phyloP scores from a whole-genome alignment of 2,797 vertebrate genomes.

The Lindbergichthys nudifrons region DNA sequence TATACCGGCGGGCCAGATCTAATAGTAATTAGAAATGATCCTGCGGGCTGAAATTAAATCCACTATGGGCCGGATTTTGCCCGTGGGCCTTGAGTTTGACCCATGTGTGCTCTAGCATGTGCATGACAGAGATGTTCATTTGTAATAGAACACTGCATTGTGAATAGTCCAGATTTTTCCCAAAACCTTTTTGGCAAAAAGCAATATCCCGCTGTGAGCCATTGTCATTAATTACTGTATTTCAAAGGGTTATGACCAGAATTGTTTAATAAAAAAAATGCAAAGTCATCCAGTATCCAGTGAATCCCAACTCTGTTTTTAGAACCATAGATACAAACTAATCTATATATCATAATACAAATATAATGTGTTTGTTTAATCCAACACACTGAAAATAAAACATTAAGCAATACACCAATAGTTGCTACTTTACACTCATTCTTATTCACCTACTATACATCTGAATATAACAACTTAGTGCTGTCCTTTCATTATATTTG shows the following conservation, averaged over 20 bases:
- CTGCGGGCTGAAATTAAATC: too few relatives aligned
- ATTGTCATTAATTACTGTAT: neutral
- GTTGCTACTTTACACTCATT: neutral
- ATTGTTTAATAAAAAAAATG: neutral
- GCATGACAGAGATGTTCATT: neutral
- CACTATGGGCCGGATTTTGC: too few relatives aligned
- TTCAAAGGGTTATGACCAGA: neutral
- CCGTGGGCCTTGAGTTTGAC: too few relatives aligned
- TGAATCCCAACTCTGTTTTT: neutral
- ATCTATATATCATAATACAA: neutral
- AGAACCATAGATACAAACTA: too few relatives aligned
- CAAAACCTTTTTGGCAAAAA: neutral
- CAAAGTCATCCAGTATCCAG: neutral
- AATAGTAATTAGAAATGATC: too few relatives aligned
- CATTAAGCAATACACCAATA: neutral
- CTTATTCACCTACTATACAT: neutral
- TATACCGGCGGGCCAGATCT: too few relatives aligned
- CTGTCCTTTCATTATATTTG: neutral
- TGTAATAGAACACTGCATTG: neutral
- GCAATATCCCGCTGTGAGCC: neutral
- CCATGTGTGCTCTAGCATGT: too few relatives aligned
- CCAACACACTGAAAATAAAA: neutral
- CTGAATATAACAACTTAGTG: neutral
- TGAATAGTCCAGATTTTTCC: neutral
- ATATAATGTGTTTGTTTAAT: neutral